These are phyloP conservation scores for Drosophila monieri DNA, from an alignment of 2,888 invertebrate species.

Conservation along the genomic window DNA sequence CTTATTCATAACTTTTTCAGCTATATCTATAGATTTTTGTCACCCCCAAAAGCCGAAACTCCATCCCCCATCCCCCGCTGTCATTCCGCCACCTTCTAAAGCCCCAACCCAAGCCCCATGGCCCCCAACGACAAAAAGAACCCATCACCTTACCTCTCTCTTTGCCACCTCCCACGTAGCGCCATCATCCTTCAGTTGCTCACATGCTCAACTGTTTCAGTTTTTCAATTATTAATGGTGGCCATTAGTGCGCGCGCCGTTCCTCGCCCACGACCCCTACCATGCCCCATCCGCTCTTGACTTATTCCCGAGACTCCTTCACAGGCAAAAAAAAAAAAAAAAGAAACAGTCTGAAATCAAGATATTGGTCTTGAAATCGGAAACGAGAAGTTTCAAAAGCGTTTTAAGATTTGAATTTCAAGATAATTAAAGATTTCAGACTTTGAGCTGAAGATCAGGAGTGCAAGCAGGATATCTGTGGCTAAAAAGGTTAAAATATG, in stretches of 20 bases:
- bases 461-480: too few relatives aligned
- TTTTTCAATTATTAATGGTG: conserved; percentile 79
- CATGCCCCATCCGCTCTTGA: conserved; percentile 28
- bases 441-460: background rate
- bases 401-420: background rate
- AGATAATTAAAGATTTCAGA: background rate
- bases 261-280: conserved; percentile 35
- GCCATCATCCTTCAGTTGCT: conserved; percentile 41
- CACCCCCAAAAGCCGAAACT: conserved; percentile 43
- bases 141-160: conserved; percentile 3
- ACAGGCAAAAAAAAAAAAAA: background rate
- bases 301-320: conserved; percentile 9
- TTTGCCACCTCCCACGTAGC: conserved; percentile 34
- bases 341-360: background rate
- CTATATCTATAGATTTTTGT: conserved; percentile 78
- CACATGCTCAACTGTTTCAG: conserved; percentile 75
- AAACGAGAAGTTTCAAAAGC: background rate
- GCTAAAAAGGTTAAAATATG: too few relatives aligned
- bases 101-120: background rate
- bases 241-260: conserved; percentile 71
- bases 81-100: background rate
- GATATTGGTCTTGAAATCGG: conserved; percentile 9
- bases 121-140: conserved; percentile 2
- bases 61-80: conserved; percentile 1
- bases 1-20: conserved; percentile 76